Evolutionary conservation across 1,140 invertebrate species (phyloP).

Genomic region (Pygmarrhopalites habei): DNA sequence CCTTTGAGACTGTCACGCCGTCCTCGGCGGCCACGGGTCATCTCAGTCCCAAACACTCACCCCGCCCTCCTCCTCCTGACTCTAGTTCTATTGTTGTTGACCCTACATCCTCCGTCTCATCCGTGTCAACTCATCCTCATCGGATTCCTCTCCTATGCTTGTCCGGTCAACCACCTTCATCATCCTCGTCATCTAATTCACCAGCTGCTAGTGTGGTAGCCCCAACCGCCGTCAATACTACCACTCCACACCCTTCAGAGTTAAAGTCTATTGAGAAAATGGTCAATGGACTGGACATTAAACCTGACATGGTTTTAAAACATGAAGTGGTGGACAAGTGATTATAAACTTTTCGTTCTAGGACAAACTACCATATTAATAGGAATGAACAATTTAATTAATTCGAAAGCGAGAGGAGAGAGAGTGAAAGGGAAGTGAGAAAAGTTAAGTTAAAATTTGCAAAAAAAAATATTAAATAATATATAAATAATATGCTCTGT

Average conservation of each 20-base stretch:
- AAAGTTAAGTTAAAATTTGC: too few species aligned
- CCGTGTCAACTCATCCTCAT: conserved; percentile 29
- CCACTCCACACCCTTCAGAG: conserved; percentile 50
- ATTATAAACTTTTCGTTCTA: conserved; percentile 7
- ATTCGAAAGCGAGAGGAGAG: background rate
- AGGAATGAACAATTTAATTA: background rate
- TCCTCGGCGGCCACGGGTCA: conserved; percentile 50
- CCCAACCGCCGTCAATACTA: conserved; percentile 16
- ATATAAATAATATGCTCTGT: too few species aligned
- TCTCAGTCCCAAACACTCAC: conserved; percentile 51
- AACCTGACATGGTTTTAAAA: conserved; percentile 33
- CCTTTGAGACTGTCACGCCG: conserved; percentile 76
- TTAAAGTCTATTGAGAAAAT: conserved; percentile 93
- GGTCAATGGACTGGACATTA: conserved; percentile 78
- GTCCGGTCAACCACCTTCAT: conserved; percentile 23
- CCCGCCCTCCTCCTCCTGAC: conserved; percentile 43
- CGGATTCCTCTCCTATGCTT: conserved; percentile 38
- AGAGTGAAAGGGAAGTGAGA: background rate
- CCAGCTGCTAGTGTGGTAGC: conserved; percentile 42
- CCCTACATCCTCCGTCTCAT: conserved; percentile 40
- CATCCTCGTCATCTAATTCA: too few species aligned
- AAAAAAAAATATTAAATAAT: too few species aligned
- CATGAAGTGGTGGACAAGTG: conserved; percentile 29
- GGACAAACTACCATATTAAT: background rate
- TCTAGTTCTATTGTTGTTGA: too few species aligned